Evolutionary conservation across 1,140 invertebrate genomes (phyloP), one percentile per base, ranked within the genome.

Genomic region (Manduca sexta): DNA sequence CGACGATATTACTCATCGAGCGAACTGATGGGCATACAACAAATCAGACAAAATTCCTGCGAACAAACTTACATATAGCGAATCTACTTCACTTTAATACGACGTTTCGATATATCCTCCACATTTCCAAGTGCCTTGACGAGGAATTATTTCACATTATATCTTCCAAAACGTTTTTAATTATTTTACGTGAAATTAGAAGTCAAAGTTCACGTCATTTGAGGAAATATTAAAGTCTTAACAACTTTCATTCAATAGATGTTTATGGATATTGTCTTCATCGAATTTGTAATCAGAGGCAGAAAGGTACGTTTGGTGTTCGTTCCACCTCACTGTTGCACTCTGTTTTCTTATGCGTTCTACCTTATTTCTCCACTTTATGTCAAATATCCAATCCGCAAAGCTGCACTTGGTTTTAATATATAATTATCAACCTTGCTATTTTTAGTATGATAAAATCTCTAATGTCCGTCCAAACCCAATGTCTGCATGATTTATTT

Each of bases 61-160:
- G 91, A 92, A 86, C 91, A 92, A 84, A 92, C 91, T 70, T 92
- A 91, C 87, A 93, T 93, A 89, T 93, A 92, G 91, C 75, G 52
- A 74, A 53, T 63, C 56, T 56, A 41, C 42, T 52, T 49, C 34
- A 35, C 41, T 11, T 46, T 48, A 39, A 46, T 57, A 50, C 38
- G n/a, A n/a, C n/a, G 16, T 30, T 40, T 49, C 51, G 52, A 42
- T 47, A 48, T 41, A 12, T 56, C 48, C 56, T 66, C 54, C 60
- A 66, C 53, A 51, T 59, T 63, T 74, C 65, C 65, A 74, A 82
- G 80, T 82, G 76, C 76, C 69, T 80, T 75, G 48, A 61, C 30
- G 34, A 56, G 47, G 51, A 47, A 40, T 58, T 35, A 40, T 52
- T 49, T 60, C 49, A 46, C 48, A 43, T 64, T 50, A 45, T 51